phyloP scores from a whole-genome alignment of 2,888 invertebrate genomes.

The Morpho achilles region DNA sequence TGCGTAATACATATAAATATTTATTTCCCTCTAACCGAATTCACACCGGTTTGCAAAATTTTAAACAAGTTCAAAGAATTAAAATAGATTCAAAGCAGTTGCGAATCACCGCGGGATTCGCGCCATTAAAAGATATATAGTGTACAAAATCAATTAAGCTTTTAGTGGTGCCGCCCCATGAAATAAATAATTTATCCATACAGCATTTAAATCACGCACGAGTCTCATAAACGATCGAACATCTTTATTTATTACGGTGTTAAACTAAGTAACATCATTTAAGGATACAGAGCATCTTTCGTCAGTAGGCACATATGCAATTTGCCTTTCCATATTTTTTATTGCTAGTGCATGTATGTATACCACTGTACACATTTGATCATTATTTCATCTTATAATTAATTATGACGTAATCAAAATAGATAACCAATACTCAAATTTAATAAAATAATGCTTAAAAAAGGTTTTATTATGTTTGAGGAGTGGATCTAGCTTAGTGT shows the following conservation, averaged over 20 bases:
- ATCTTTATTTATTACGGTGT: conserved; percentile 21
- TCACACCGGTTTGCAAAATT: no score
- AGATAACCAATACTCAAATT: no score
- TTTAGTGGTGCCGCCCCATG: conserved; percentile 42
- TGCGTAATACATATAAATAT: no score
- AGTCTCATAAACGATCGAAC: conserved; percentile 20
- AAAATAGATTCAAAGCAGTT: conserved; percentile 13
- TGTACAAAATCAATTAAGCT: conserved; percentile 60
- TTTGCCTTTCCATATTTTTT: not conserved
- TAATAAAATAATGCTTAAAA: no score
- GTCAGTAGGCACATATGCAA: no score
- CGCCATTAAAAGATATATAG: conserved; percentile 46
- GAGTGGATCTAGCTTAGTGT: no score
- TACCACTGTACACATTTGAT: no score
- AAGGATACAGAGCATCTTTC: conserved; percentile 3
- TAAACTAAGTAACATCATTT: conserved; percentile 10
- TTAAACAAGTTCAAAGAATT: no score
- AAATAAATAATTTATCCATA: conserved; percentile 47
- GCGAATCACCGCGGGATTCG: conserved; percentile 29
- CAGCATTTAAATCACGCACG: conserved; percentile 34
- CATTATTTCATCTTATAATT: no score
- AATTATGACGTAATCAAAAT: no score
- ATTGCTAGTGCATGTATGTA: not conserved
- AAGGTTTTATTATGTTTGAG: no score
- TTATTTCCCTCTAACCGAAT: no score